Evolutionary conservation across 2,113 vertebrate species (phyloP), one percentile per base, ranked within the genome.

Genomic region (Otus sunia): DNA sequence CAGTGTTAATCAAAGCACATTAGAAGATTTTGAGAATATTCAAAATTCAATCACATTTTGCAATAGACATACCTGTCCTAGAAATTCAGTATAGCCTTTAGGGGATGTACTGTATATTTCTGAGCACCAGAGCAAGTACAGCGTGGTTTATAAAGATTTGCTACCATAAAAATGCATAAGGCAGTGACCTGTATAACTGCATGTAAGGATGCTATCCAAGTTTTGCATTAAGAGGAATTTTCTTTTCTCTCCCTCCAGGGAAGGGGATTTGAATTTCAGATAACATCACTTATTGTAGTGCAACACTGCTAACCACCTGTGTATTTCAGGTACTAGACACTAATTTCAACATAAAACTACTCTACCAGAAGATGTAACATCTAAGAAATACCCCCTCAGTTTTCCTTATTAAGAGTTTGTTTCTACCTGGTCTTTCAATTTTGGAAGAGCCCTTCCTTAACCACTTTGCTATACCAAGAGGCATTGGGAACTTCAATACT

Each of bases 161-260:
- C 72, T 67, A 17, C n/a, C 59, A 75, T 76, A 81, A 96, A 95
- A 92, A 96, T 90, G 81, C 67, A 94, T 80, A 90, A 97, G 41
- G 74, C 80, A 92, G 71, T 3, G 22, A 96, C 74, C 55, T 93
- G 90, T 68, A 77, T 92, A 89, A 91, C 69, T 85, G 75, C 62
- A 77, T 85, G 60, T 69, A 59, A 93, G 72, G 52, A n/a, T 93
- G 76, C 55, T 94, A 82, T 60, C 66, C 63, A 93, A 90, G 60
- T 34, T 93, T 88, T 88, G 63, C 73, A 69, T 92, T 94, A 69
- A 90, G 58, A 74, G 25, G 55, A 77, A 91, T 94, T 92, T 87
- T 39, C 34, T 82, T 82, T 36, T 59, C 12, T 56, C 21, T 45
- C 20, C 36, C 39, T 67, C 60, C 76, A 34, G 56, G 68, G 63